Percentiles rank a stretch among this genome's conserved stretches.
Conservation (phyloP, 2,888 invertebrate genomes). For the Malthinus seriepunctatus region DNA sequence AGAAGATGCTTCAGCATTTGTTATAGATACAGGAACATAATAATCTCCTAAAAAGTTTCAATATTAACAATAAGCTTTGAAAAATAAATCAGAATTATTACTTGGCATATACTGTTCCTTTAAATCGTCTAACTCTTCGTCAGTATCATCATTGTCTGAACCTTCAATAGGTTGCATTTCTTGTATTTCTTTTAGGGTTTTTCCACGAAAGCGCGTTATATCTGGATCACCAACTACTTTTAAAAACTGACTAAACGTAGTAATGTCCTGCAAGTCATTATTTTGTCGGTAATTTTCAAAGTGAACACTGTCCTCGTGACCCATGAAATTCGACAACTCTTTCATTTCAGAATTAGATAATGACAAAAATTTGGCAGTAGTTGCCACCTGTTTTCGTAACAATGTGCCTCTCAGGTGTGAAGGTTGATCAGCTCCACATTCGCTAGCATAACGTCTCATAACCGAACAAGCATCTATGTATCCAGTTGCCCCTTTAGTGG, state of each 20-base stretch:
- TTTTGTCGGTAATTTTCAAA: neutral
- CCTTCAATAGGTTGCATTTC: neutral
- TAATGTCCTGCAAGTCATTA: neutral
- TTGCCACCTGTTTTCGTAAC: neutral
- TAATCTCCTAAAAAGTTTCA: neutral
- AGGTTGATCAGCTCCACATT: neutral
- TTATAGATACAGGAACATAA: neutral
- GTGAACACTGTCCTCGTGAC: neutral
- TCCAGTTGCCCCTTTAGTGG: neutral
- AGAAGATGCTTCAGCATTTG: neutral
- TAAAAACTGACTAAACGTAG: neutral
- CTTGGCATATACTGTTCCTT: neutral
- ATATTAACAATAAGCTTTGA: neutral
- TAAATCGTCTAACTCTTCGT: neutral
- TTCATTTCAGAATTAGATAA: neutral
- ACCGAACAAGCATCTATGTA: neutral
- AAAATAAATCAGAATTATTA: neutral
- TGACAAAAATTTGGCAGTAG: neutral
- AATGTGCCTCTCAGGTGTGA: neutral
- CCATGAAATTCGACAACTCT: neutral
- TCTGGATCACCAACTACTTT: neutral
- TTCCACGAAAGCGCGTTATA: neutral
- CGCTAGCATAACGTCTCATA: neutral
- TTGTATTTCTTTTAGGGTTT: neutral
- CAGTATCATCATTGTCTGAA: neutral